phyloP scores from a whole-genome alignment of 2,113 vertebrate species.

The Petromus typicus region DNA sequence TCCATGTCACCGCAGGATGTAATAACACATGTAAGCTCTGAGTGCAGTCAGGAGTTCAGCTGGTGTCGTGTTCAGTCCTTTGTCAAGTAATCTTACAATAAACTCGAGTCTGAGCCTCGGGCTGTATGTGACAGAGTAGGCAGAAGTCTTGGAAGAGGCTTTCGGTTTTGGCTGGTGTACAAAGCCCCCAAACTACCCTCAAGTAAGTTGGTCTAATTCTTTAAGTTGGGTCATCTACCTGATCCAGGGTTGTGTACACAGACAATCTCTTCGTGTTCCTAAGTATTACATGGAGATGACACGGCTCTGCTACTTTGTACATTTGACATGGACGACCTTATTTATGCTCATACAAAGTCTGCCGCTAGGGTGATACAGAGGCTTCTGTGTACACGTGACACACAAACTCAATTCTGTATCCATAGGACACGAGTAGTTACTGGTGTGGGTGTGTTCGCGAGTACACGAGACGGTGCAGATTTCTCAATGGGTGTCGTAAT shows the following conservation, averaged over 20 bases:
- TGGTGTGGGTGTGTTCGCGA: background rate
- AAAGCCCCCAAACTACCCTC: background rate
- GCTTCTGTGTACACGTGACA: background rate
- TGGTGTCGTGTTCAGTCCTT: background rate
- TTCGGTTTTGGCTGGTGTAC: background rate
- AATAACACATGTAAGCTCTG: background rate
- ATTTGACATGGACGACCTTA: background rate
- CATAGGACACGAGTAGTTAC: background rate
- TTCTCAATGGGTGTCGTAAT: too few relatives aligned
- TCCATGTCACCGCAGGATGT: background rate
- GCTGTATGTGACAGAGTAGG: too few relatives aligned
- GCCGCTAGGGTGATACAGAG: too few relatives aligned
- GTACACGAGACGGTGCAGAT: fast-evolving
- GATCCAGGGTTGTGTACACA: too few relatives aligned
- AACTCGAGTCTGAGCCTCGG: background rate
- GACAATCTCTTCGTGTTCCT: background rate
- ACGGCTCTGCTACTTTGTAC: background rate
- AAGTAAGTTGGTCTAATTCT: background rate
- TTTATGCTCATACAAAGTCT: background rate
- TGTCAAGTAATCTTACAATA: background rate
- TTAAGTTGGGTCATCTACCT: background rate
- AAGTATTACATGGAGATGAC: background rate
- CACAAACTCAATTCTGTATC: fast-evolving
- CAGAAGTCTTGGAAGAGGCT: too few relatives aligned
- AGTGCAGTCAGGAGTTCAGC: background rate